Base-by-base conservation (phyloP, 1,140 invertebrate genomes). In the Bombus sylvicola region DNA sequence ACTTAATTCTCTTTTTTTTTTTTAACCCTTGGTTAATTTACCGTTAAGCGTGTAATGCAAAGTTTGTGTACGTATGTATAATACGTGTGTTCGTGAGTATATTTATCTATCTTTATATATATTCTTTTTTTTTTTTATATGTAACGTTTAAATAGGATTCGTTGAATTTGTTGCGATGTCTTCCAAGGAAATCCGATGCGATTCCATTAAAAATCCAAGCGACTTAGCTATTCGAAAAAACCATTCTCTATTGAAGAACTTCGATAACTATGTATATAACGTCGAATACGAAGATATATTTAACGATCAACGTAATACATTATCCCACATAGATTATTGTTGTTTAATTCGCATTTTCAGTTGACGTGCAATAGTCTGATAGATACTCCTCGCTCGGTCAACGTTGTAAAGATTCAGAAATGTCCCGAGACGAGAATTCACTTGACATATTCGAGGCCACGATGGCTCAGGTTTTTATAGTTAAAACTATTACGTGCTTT, bases 81-180 rank as follows among this genome's bases (percentile, higher is more conserved):
- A 47, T 76, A 76, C 13, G 53, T 62, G 41, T 59, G 5, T 53
- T 57, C 47, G 22, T 76, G 57, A 41, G 15, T 85, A 64, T 79
- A 62, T 28, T 25, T 81, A 62, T 53, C 34, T 82, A 75, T 66
- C 41, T 83, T 47, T 59, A 53, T 57, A 81, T 73, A 43, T 69
- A 73, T 39, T 31, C 22, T 12, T 34, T 8, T 31, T 31, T 31
- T 15, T 31, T 31, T 41, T n/a, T 64, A 10, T 69, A 53, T 31
- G 13, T 83, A 80, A 84, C 39, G 15, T 85, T 64, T 53, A 79
- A 84, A 31, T 84, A 85, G 68, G 77, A 85, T 85, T 85, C 83
- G 83, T 85, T 84, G 83, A 84, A 84, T 77, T 84, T 72, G 66
- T 62, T 62, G 75, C 53, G 74, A 83, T 69, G n/a, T 47, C 18